Base-by-base conservation (phyloP, 2,888 invertebrate genomes). In the Leptarthrus brevirostris region DNA sequence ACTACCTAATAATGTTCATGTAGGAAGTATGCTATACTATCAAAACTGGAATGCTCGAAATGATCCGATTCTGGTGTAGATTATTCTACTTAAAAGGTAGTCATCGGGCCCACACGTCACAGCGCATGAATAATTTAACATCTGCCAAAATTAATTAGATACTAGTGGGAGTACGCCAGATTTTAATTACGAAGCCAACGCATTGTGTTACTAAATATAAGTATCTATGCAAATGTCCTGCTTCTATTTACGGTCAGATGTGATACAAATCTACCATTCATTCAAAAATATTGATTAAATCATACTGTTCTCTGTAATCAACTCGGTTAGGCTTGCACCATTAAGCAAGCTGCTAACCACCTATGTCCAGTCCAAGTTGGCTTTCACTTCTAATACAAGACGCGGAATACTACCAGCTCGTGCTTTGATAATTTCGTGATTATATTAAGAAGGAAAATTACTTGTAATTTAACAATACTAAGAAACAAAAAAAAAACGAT, bases 261-360 rank as follows among this genome's bases (percentile, higher is more conserved):
- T 6, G 40, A 40, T 52, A 49, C 20, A 52, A 10, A 52, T 52
- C 52, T 12, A 52, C 20, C 52, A 14, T 22, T 22, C 52, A 52
- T 52, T 52, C 52, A 52, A 5, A 52, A 52, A 52, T 52, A 52
- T 52, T 14, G 52, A 52, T 52, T 52, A 52, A 22, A 52, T 52
- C 52, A 52, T 52, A 10, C 52, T 12, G 20, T 52, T 22, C 18
- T 8, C 52, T 12, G 40, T 40, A 40, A 40, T 40, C 3, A 40
- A 12, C 40, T 40, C 12, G n/a, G 3, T 12, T 12, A 40, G 40
- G n/a, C 12, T 40, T 12, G 1, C 40, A 12, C 12, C 8, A 40
- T 30, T 8, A 8, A 8, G 30, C 30, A 30, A 4, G 4, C 5
- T 30, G 30, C 40, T 40, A 40, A n/a, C n/a, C 1, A 12, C n/a